Evolutionary conservation across 2,113 vertebrate species (phyloP).

Genomic region (Tylochromis polylepis): DNA sequence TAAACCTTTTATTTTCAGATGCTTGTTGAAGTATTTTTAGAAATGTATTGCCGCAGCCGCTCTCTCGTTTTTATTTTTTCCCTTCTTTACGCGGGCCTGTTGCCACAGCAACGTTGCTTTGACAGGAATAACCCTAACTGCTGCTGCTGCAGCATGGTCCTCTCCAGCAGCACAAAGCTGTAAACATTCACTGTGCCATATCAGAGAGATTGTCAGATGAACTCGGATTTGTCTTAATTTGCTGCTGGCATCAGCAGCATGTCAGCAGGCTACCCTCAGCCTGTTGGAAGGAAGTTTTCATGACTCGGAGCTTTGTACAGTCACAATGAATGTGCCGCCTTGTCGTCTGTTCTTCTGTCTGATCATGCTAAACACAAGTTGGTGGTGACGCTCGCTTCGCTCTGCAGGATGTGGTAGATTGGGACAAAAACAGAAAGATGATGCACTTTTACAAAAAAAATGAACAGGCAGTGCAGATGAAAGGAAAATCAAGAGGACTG

Average conservation of each 20-base stretch:
- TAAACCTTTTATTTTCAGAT: background rate
- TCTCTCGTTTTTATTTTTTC: background rate
- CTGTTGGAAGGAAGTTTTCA: background rate
- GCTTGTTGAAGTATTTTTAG: constrained; percentile 36
- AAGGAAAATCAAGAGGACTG: background rate
- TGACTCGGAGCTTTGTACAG: background rate
- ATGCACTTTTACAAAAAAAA: background rate
- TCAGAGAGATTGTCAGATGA: background rate
- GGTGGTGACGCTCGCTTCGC: background rate
- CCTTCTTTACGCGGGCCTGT: constrained; percentile 63
- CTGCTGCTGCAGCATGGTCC: constrained; percentile 31
- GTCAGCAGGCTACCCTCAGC: background rate
- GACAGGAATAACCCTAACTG: constrained; percentile 58
- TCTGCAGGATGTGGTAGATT: background rate
- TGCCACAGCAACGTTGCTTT: constrained; percentile 67
- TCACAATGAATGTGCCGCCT: background rate
- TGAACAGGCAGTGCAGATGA: background rate
- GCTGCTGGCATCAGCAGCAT: background rate
- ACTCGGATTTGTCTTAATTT: background rate
- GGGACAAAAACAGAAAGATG: background rate
- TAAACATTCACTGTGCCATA: background rate
- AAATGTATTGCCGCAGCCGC: constrained; percentile 12
- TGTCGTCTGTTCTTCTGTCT: background rate
- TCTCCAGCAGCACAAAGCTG: constrained; percentile 5
- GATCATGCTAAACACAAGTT: background rate